Conservation (phyloP, 1,140 invertebrate genomes). For the Nomia melanderi region DNA sequence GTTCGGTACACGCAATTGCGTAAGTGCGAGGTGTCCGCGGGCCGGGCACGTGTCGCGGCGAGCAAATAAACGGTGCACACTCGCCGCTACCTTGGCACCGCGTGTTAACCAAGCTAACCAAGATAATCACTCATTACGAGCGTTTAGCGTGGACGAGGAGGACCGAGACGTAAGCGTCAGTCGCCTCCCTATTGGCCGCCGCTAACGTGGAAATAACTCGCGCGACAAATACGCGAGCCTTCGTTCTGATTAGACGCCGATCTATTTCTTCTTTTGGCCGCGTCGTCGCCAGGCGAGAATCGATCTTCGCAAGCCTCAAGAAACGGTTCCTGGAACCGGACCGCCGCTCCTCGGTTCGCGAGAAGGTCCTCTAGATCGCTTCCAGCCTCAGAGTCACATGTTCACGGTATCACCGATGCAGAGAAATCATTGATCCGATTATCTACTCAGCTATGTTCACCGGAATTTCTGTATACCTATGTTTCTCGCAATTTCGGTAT, state of each 20-base stretch:
- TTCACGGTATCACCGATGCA: no score
- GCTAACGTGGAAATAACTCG: constrained; percentile 64
- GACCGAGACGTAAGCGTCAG: constrained; percentile 47
- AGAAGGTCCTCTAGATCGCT: no score
- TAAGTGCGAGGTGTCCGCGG: constrained; percentile 44
- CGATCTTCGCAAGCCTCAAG: background rate
- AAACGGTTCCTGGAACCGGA: background rate
- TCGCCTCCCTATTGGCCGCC: constrained; percentile 59
- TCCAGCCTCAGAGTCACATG: no score
- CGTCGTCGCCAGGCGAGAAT: background rate
- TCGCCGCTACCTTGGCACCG: constrained; percentile 74
- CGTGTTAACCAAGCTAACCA: constrained; percentile 79
- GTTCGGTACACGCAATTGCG: constrained; percentile 47
- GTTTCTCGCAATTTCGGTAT: no score
- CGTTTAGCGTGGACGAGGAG: constrained; percentile 73
- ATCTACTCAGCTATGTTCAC: no score
- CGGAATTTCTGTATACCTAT: no score
- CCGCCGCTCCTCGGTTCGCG: no score
- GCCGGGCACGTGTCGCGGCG: constrained; percentile 67
- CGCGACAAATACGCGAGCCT: constrained; percentile 68
- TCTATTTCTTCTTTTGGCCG: constrained; percentile 41
- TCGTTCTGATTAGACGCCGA: constrained; percentile 65
- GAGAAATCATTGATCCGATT: no score
- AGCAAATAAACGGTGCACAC: constrained; percentile 67
- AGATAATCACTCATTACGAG: constrained; percentile 80